Evolutionary conservation across 2,797 vertebrate genomes (phyloP), one percentile per base, ranked within the genome.

Genomic region (Varecia variegata): DNA sequence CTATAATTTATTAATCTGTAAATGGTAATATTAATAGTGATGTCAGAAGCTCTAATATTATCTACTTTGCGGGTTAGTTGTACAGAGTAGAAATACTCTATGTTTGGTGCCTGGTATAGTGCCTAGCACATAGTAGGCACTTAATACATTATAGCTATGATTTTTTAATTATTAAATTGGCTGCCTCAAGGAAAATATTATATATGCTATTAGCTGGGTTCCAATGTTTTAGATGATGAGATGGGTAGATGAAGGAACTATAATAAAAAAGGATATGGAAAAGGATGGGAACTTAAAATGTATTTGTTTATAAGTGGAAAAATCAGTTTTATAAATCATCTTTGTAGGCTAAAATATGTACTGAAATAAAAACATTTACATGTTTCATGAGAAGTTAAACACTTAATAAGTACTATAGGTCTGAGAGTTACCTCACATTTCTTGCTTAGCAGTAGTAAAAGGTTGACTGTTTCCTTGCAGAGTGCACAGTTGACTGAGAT

Each of bases 401-500:
- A 70, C 83, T 87, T 77, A 62, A 38, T 35, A 68, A 68, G 47
- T 4, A 50, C 23, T 32, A 20, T 35, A 74, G 14, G 3, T 43
- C 38, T 73, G 52, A 70, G 38, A 86, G 50, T 54, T 90, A 71
- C 67, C 27, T 74, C 23, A 17, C 23, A 27, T 80, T 65, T 96
- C 52, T 73, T 96, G 38, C 80, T 97, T 76, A 56, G 40, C 79
- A 56, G 71, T 60, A 62, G 35, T 97, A 90, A 95, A 90, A 92
- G 87, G 27, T 93, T 96, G 40, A 88, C 58, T 97, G 7, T 95
- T 97, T 96, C 96, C 79, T 98, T 98, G 40, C 98, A 99, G 99
- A 99, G 99, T 60, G 99, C 99, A 14, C 99, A 99, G 97, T 98
- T 99, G 96, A 99, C 98, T 97, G 99, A 99, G 98, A 99, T 99